A percentile compares a stretch with the other conserved stretches of the same genome.
These are phyloP conservation scores for Pollenia griseotomentosa DNA, from an alignment of 2,888 invertebrate genomes.

Conservation along the genomic window DNA sequence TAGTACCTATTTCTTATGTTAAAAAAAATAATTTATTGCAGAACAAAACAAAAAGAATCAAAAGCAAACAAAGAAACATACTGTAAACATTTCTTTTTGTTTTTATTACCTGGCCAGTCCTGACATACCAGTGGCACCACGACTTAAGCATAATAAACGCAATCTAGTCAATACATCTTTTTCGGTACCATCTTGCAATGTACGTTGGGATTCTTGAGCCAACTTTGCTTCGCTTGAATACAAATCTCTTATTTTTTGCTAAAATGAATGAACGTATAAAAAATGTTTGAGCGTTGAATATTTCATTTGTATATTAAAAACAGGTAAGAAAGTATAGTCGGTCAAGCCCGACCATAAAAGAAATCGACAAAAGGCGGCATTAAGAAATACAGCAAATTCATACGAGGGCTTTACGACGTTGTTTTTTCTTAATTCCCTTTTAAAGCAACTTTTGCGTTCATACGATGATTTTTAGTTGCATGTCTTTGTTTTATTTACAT, in stretches of 20 bases:
- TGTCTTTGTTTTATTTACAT: no score
- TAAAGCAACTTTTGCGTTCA: no score
- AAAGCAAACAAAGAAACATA: not conserved
- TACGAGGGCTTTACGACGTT: no score
- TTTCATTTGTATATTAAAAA: no score
- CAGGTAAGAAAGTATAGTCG: no score
- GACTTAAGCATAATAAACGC: conserved; percentile 91
- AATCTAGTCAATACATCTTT: conserved; percentile 93
- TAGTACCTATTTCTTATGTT: conserved; percentile 16
- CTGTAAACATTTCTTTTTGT: not conserved
- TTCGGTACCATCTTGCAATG: conserved; percentile 85
- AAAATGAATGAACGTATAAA: not conserved
- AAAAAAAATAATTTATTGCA: not conserved
- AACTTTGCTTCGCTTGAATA: conserved; percentile 90
- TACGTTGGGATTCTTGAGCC: conserved; percentile 90
- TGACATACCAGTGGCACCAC: conserved; percentile 95
- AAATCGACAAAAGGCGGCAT: no score
- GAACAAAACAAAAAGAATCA: not conserved
- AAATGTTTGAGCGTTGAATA: not conserved
- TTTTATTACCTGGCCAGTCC: conserved; percentile 91
- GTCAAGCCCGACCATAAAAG: no score
- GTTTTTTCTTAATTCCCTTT: no score
- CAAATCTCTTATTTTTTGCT: conserved; percentile 78
- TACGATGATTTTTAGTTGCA: no score
- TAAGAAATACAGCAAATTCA: no score